These are phyloP conservation scores for Sturnira hondurensis DNA, from an alignment of 2,113 vertebrate species.

Conservation along the genomic window DNA sequence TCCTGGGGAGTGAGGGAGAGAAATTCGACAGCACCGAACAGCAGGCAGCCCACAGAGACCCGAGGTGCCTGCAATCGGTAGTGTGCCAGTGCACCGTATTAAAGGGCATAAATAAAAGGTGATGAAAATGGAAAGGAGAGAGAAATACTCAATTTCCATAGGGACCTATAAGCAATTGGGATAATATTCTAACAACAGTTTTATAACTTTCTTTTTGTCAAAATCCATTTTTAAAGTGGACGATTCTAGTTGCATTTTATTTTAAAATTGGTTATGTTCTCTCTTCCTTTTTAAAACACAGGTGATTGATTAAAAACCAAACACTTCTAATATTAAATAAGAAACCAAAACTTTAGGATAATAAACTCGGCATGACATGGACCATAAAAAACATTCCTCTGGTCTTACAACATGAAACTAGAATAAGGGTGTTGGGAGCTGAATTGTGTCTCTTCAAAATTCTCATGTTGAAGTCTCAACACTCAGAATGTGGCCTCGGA, in stretches of 20 bases:
- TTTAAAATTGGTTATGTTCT: neutral
- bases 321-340: neutral
- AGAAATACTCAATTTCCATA: neutral
- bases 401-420: neutral
- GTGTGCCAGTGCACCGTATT: neutral
- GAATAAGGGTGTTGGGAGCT: neutral
- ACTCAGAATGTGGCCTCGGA: neutral
- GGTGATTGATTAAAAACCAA: neutral
- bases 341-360: neutral
- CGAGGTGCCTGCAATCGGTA: neutral
- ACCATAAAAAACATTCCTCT: neutral
- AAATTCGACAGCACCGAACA: neutral
- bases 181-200: constrained; percentile 22
- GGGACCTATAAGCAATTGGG: neutral
- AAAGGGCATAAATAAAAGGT: constrained; percentile 29
- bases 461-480: neutral
- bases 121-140: constrained; percentile 5
- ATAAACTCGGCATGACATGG: neutral
- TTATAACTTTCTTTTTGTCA: constrained; percentile 2
- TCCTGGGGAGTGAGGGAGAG: neutral
- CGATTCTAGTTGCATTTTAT: neutral
- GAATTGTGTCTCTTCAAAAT: neutral
- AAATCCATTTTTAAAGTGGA: constrained; percentile 41
- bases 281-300: neutral
- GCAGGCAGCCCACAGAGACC: neutral